Percentiles rank a stretch among this genome's conserved stretches.
Evolutionary conservation across 64 coral and sea anemone genomes (phyloP).

Genomic region (Montipora foliosa): DNA sequence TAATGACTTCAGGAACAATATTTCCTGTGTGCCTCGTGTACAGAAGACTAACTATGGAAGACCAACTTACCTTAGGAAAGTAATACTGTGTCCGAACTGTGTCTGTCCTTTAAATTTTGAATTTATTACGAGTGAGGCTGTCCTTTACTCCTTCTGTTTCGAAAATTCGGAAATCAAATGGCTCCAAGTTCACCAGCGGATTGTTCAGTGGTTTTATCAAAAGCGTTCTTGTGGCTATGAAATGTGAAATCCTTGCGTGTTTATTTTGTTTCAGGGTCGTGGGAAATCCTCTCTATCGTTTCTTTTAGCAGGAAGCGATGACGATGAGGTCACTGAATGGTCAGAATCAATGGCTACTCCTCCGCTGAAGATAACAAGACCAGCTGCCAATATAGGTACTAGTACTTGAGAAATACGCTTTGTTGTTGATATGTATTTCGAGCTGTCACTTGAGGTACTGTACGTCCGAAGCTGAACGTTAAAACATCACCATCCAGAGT

Average conservation of each 20-base stretch:
- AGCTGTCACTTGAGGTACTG: background rate
- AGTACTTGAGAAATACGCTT: background rate
- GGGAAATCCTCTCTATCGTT: background rate
- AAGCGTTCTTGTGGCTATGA: no score
- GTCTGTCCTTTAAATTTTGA: background rate
- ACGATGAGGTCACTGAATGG: conserved; percentile 56
- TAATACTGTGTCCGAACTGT: background rate
- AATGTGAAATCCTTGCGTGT: background rate
- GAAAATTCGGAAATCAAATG: no score
- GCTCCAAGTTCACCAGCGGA: no score
- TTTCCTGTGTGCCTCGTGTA: no score
- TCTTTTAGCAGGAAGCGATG: conserved; percentile 21
- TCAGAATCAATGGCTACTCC: conserved; percentile 80
- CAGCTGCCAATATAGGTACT: conserved; percentile 13
- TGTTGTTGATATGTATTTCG: background rate
- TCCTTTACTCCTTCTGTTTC: no score
- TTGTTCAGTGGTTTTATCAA: background rate
- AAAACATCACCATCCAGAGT: background rate
- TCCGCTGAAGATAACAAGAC: conserved; percentile 24
- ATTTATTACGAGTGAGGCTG: background rate
- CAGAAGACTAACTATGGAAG: background rate
- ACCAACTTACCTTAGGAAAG: background rate
- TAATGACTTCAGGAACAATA: no score
- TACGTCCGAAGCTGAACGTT: background rate
- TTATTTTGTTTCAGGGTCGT: background rate